Conservation (phyloP, 2,888 invertebrate genomes). For the Leucozona laternaria region DNA sequence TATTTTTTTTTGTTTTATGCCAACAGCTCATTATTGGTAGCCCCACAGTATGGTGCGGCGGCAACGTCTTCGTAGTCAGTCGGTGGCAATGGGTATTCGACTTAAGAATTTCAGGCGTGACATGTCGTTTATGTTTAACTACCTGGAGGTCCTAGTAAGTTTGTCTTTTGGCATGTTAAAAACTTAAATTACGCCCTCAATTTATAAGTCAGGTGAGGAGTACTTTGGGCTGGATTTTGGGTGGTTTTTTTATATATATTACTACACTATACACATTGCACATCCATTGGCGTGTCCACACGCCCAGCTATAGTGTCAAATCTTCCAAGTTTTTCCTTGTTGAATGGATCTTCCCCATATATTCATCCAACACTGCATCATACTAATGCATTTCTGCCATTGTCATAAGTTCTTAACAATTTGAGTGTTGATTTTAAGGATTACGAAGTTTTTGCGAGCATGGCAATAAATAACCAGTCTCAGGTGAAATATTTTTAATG, state of each 20-base stretch:
- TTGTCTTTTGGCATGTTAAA: slow-evolving; percentile 72
- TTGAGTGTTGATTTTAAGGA: slow-evolving; percentile 68
- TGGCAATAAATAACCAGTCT: slow-evolving; percentile 37
- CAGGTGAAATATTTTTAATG: slow-evolving; percentile 55
- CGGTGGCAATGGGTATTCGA: slow-evolving; percentile 56
- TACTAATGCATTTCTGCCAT: slow-evolving; percentile 45
- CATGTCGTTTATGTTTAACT: slow-evolving; percentile 74
- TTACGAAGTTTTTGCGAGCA: slow-evolving; percentile 42
- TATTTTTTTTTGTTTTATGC: neutral
- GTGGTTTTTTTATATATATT: slow-evolving; percentile 1
- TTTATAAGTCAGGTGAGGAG: slow-evolving; percentile 35
- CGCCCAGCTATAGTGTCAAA: slow-evolving; percentile 29
- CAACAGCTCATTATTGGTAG: too few species aligned
- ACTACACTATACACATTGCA: neutral
- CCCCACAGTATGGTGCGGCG: neutral
- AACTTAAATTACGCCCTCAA: slow-evolving; percentile 71
- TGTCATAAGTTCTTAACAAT: slow-evolving; percentile 60
- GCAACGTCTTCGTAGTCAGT: neutral
- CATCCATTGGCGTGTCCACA: slow-evolving; percentile 23
- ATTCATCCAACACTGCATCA: neutral
- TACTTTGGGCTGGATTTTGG: neutral
- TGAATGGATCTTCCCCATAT: slow-evolving; percentile 28
- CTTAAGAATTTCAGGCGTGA: slow-evolving; percentile 70
- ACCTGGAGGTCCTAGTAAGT: slow-evolving; percentile 68
- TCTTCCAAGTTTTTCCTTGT: slow-evolving; percentile 36